Percentiles rank a stretch among this genome's conserved stretches.
These are phyloP conservation scores for Portevinia maculata DNA, from an alignment of 2,888 invertebrate species.

Conservation along the genomic window DNA sequence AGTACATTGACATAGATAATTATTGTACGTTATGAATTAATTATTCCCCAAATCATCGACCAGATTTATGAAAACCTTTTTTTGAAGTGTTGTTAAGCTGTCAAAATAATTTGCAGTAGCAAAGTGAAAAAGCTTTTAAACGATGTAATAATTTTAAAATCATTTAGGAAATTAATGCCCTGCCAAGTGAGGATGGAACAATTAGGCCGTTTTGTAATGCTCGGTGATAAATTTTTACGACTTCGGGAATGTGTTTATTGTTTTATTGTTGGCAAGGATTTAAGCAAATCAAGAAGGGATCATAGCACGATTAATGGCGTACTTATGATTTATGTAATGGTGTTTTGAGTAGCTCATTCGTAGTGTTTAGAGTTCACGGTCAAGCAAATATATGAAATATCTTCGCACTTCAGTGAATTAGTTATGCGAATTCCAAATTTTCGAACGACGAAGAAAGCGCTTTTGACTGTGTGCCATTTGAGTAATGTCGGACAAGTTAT, in stretches of 20 bases:
- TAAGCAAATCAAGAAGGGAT: constrained; percentile 30
- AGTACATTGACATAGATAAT: too few relatives aligned
- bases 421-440: background rate
- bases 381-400: constrained; percentile 5
- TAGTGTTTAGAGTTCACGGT: constrained; percentile 6
- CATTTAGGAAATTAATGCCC: constrained; percentile 15
- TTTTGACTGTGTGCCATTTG: background rate
- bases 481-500: background rate
- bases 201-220: constrained; percentile 11
- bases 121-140: background rate
- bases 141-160: constrained; percentile 15
- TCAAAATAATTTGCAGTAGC: constrained; percentile 7
- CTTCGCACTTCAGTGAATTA: constrained; percentile 12
- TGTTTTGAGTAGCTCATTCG: background rate
- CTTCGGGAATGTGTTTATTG: constrained; percentile 19
- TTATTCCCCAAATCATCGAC: background rate
- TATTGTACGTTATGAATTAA: too few relatives aligned
- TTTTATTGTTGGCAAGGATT: constrained; percentile 27
- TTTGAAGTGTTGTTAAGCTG: background rate
- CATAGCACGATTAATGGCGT: constrained; percentile 28
- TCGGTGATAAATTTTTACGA: constrained; percentile 31
- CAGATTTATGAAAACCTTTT: background rate
- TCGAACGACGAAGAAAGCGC: background rate
- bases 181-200: background rate
- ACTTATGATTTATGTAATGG: constrained; percentile 31